These are phyloP conservation scores for Amiota communis DNA, from an alignment of 2,888 invertebrate genomes.

Conservation along the genomic window DNA sequence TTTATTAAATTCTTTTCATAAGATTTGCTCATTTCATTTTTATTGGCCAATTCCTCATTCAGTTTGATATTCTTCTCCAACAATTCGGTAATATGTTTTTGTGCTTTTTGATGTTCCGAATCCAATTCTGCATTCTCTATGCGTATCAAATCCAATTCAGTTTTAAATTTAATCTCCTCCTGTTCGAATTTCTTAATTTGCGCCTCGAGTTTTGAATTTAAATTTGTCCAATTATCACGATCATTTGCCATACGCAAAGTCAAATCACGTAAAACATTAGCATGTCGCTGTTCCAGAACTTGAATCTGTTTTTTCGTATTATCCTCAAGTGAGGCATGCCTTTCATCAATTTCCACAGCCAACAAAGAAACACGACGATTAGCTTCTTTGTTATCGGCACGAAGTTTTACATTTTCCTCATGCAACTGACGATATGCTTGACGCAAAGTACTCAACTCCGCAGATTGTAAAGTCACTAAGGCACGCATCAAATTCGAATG, in stretches of 20 bases:
- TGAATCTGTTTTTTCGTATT: slow-evolving; percentile 80
- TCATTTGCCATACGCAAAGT: slow-evolving; percentile 82
- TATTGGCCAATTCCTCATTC: slow-evolving; percentile 74
- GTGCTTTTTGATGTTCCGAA: slow-evolving; percentile 77
- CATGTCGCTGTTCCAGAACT: slow-evolving; percentile 83
- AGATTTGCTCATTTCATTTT: slow-evolving; percentile 68
- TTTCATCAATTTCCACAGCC: slow-evolving; percentile 93
- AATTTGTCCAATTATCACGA: slow-evolving; percentile 80
- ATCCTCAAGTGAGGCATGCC: slow-evolving; percentile 87
- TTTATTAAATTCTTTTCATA: slow-evolving; percentile 42
- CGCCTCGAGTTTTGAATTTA: slow-evolving; percentile 78
- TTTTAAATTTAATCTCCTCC: slow-evolving; percentile 80
- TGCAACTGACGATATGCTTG: slow-evolving; percentile 79
- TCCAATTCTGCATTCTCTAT: slow-evolving; percentile 80
- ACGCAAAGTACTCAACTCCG: slow-evolving; percentile 78
- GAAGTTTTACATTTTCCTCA: slow-evolving; percentile 87
- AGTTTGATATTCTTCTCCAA: slow-evolving; percentile 75
- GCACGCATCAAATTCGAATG: slow-evolving; percentile 74
- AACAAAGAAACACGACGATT: slow-evolving; percentile 86
- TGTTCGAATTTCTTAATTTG: slow-evolving; percentile 79
- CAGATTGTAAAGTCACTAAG: slow-evolving; percentile 79
- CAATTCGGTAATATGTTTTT: slow-evolving; percentile 78
- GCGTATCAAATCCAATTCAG: slow-evolving; percentile 77
- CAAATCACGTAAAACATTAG: slow-evolving; percentile 82
- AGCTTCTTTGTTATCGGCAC: slow-evolving; percentile 85